Evolutionary conservation across 2,888 invertebrate genomes (phyloP).

Genomic region (Lasioglossum malachurum): DNA sequence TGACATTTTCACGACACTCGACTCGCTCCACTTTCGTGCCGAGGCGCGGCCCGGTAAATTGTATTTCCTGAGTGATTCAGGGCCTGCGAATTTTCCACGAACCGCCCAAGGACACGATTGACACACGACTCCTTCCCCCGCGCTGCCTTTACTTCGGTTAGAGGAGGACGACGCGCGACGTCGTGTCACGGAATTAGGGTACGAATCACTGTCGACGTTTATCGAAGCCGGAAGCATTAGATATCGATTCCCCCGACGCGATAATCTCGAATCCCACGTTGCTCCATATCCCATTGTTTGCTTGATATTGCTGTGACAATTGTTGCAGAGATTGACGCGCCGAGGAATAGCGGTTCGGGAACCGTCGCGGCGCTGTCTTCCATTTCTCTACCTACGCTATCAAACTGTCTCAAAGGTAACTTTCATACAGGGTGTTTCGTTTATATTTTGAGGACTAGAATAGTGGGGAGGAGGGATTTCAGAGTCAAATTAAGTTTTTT

Average conservation of each 20-base stretch:
- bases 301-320: not conserved
- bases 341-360: not conserved
- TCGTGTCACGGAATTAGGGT: conserved; percentile 49
- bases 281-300: conserved; percentile 15
- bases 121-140: conserved; percentile 19
- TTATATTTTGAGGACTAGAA: too few species aligned
- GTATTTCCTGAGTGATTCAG: conserved; percentile 40
- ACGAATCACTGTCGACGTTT: conserved; percentile 46
- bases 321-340: not conserved
- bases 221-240: conserved; percentile 37
- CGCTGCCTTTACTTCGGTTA: not conserved
- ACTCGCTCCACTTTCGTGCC: conserved; percentile 33
- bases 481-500: too few species aligned
- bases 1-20: not conserved
- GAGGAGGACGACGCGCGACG: conserved; percentile 2
- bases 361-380: not conserved
- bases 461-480: too few species aligned
- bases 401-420: not conserved
- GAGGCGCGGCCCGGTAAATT: conserved; percentile 49
- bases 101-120: conserved; percentile 47
- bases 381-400: not conserved
- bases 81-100: conserved; percentile 36
- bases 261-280: not conserved
- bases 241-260: conserved; percentile 24
- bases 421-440: too few species aligned